Percentiles rank a stretch among this genome's conserved stretches.
These are phyloP conservation scores for Drosophila sordidula DNA, from an alignment of 2,888 invertebrate species.

Conservation along the genomic window DNA sequence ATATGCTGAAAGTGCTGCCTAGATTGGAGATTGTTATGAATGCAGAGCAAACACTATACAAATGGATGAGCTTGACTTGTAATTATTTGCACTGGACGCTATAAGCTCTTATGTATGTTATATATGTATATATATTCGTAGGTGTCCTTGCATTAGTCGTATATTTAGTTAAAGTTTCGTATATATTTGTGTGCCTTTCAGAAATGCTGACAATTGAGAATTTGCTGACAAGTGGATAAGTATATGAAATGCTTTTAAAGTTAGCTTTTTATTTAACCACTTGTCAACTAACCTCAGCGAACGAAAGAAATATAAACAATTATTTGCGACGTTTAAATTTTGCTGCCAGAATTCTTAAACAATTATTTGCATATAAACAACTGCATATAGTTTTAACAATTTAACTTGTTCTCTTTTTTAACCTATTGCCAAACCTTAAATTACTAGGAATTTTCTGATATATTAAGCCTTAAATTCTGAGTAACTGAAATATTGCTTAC, in stretches of 20 bases:
- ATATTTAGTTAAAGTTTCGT: not conserved
- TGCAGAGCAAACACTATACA: constrained; percentile 15
- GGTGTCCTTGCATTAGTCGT: not conserved
- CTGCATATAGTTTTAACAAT: too few relatives aligned
- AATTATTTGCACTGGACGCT: not conserved
- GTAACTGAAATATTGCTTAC: not conserved
- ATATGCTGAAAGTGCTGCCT: not conserved
- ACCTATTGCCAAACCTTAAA: not conserved
- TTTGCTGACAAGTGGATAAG: too few relatives aligned
- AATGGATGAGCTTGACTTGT: constrained; percentile 15
- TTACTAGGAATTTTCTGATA: too few relatives aligned
- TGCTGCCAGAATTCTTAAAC: too few relatives aligned
- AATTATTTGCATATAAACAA: too few relatives aligned
- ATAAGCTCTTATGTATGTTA: too few relatives aligned
- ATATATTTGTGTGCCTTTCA: too few relatives aligned
- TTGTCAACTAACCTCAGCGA: too few relatives aligned
- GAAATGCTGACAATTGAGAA: too few relatives aligned
- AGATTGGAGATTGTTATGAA: constrained; percentile 15
- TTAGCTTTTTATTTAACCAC: not conserved
- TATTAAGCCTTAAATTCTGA: not conserved
- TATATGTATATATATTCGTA: not conserved
- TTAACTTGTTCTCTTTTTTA: too few relatives aligned
- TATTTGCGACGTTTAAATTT: too few relatives aligned
- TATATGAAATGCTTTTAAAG: not conserved
- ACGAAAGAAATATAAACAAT: too few relatives aligned